Conservation (phyloP, 2,888 invertebrate species). For the Tridacna crocea region DNA sequence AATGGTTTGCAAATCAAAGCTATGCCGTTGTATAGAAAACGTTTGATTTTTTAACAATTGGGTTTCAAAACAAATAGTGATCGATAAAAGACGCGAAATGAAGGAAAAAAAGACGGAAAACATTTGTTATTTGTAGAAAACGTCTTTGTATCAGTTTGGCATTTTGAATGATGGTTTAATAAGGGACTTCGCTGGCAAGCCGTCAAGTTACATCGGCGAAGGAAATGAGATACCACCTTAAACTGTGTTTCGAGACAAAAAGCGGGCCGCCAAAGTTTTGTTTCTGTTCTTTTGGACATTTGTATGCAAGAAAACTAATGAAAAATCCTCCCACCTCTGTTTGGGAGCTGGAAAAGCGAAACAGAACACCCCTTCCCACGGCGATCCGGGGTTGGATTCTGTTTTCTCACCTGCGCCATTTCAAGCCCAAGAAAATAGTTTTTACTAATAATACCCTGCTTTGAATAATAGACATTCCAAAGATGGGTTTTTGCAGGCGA, state of each 20-base stretch:
- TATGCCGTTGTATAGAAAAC: no score
- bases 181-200: constrained; percentile 45
- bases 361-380: constrained; percentile 60
- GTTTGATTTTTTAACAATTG: neutral
- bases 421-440: constrained; percentile 49
- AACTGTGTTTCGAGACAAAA: constrained; percentile 53
- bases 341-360: constrained; percentile 56
- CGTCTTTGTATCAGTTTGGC: constrained; percentile 40
- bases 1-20: no score
- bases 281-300: constrained; percentile 54
- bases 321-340: constrained; percentile 63
- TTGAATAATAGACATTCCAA: constrained; percentile 56
- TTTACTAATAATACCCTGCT: constrained; percentile 57
- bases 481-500: constrained; percentile 61
- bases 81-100: neutral
- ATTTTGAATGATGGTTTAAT: constrained; percentile 56
- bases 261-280: constrained; percentile 56
- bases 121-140: constrained; percentile 36
- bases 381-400: constrained; percentile 38
- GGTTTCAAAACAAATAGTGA: neutral
- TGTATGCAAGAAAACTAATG: constrained; percentile 59
- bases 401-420: constrained; percentile 62
- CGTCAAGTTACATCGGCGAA: constrained; percentile 42
- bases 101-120: constrained; percentile 16
- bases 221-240: constrained; percentile 51